Conservation (phyloP, 1,140 invertebrate genomes). For the Cheumatopsyche charites region DNA sequence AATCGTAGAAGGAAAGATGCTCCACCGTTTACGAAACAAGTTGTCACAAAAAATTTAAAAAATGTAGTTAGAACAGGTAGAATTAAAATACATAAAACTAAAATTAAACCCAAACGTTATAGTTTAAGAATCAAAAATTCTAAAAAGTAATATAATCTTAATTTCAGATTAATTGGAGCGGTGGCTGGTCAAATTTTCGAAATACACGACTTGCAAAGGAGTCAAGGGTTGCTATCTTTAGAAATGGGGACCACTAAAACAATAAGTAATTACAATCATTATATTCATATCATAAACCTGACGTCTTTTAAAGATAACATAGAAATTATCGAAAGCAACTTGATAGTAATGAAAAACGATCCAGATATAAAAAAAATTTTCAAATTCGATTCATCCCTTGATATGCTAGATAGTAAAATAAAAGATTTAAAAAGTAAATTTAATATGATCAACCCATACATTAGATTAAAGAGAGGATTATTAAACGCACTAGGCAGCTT, state of each 20-base stretch:
- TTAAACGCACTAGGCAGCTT: conserved; percentile 13
- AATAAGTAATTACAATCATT: neutral
- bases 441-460: neutral
- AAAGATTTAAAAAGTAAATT: conserved; percentile 1
- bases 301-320: conserved; percentile 4
- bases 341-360: neutral
- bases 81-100: neutral
- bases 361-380: neutral
- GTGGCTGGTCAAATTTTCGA: neutral
- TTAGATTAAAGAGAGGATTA: conserved; percentile 1
- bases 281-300: conserved; percentile 17
- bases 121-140: too few species aligned
- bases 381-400: neutral
- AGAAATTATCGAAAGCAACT: neutral
- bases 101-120: conserved; percentile 10
- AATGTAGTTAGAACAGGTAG: neutral
- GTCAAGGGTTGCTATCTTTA: neutral
- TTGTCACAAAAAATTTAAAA: conserved; percentile 5
- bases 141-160: too few species aligned
- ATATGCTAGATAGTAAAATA: conserved; percentile 3
- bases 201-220: conserved; percentile 21
- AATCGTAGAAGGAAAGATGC: conserved; percentile 16
- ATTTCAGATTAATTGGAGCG: neutral
- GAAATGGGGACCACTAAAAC: neutral
- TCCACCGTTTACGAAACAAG: neutral